phyloP scores from a whole-genome alignment of 2,797 vertebrate genomes.

The Acanthurus lineatus region DNA sequence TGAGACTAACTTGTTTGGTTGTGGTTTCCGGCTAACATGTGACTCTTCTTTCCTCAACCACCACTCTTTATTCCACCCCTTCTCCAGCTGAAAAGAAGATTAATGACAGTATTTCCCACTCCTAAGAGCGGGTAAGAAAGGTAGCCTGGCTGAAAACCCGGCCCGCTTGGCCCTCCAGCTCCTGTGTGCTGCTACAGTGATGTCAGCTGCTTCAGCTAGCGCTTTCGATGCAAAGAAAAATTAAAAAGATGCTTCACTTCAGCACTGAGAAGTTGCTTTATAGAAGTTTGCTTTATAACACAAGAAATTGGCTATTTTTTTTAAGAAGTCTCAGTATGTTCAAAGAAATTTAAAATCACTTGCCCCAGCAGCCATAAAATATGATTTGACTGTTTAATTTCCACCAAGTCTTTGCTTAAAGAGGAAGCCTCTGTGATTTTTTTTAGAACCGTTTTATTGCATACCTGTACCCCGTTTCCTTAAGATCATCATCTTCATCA shows the following conservation, averaged over 20 bases:
- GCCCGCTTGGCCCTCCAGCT: conserved; percentile 77
- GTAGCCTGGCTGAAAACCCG: conserved; percentile 70
- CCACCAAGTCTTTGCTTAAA: too few species aligned
- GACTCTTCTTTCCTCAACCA: conserved; percentile 79
- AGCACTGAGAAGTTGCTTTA: conserved; percentile 25
- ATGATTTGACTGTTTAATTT: too few species aligned
- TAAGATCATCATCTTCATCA: conserved; percentile 41
- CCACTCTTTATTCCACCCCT: conserved; percentile 75
- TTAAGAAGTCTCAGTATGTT: conserved; percentile 18
- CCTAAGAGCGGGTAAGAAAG: conserved; percentile 86
- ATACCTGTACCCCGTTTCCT: neutral
- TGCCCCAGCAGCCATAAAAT: too few species aligned
- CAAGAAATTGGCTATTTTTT: neutral
- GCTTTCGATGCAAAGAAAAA: conserved; percentile 58
- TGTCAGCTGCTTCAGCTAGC: conserved; percentile 81
- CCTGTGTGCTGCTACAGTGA: conserved; percentile 78
- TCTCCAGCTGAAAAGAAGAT: conserved; percentile 86
- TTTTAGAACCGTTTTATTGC: too few species aligned
- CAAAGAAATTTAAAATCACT: too few species aligned
- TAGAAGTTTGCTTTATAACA: conserved; percentile 32
- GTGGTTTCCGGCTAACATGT: conserved; percentile 82
- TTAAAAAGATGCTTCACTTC: conserved; percentile 44
- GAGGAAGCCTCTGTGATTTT: too few species aligned
- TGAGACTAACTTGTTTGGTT: conserved; percentile 79
- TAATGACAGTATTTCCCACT: conserved; percentile 85